These are phyloP conservation scores for Heteronetta atricapilla DNA, from an alignment of 2,113 vertebrate genomes.

Conservation along the genomic window DNA sequence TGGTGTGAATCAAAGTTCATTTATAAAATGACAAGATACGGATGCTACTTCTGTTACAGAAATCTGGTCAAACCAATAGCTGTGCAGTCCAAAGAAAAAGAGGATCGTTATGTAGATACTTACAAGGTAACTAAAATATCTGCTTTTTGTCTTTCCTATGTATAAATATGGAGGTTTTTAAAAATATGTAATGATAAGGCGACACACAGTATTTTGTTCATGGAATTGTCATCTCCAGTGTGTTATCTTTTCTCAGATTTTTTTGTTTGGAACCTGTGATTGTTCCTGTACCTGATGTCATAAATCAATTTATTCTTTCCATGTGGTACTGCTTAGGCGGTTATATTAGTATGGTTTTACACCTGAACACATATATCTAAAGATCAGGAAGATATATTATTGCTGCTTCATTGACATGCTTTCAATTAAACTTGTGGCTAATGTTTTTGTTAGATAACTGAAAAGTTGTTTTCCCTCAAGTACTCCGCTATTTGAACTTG, in stretches of 20 bases:
- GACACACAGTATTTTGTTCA: neutral
- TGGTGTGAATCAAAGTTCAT: neutral
- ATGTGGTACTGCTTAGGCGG: neutral
- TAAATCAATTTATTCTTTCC: neutral
- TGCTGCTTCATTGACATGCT: neutral
- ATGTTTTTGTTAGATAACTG: neutral
- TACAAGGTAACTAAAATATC: slow-evolving; percentile 83
- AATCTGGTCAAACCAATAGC: slow-evolving; percentile 95
- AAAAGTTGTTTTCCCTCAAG: neutral
- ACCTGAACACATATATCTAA: neutral
- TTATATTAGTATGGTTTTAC: neutral
- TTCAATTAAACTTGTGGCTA: neutral
- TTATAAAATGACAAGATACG: neutral
- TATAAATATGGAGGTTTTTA: neutral
- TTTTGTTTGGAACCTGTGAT: neutral
- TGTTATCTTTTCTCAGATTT: neutral
- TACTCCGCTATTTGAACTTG: neutral
- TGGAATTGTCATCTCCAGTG: neutral
- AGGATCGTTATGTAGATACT: slow-evolving; percentile 97
- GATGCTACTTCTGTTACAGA: slow-evolving; percentile 73
- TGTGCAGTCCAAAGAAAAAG: slow-evolving; percentile 98
- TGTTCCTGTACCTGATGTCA: neutral
- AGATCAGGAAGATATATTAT: neutral
- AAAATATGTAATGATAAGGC: too few species aligned
- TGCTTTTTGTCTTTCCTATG: neutral